Conservation (phyloP, 2,888 invertebrate species). For the Sinhomidia bicolor region DNA sequence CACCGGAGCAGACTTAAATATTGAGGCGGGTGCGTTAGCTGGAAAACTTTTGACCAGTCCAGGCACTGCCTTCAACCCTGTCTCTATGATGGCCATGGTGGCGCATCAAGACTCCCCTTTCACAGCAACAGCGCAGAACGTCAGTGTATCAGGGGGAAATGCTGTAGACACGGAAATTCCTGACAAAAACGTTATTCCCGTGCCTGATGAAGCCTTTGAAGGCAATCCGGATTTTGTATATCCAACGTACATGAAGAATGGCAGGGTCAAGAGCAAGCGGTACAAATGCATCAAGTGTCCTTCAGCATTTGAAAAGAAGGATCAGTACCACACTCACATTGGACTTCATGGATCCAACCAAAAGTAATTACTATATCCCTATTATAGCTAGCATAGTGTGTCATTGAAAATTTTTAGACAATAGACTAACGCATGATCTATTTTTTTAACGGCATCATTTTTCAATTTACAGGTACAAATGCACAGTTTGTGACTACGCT, state of each 20-base stretch:
- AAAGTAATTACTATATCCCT: slow-evolving; percentile 81
- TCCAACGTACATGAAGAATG: slow-evolving; percentile 89
- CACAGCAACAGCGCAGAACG: neutral
- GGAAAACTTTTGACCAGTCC: slow-evolving; percentile 42
- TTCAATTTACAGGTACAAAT: slow-evolving; percentile 85
- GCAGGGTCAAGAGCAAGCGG: slow-evolving; percentile 88
- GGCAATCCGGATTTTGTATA: slow-evolving; percentile 90
- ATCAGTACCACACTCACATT: slow-evolving; percentile 90
- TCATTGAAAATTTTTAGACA: too few species aligned
- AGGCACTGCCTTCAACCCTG: slow-evolving; percentile 43
- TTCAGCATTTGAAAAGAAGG: slow-evolving; percentile 87
- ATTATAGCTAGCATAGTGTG: too few species aligned
- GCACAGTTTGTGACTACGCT: slow-evolving; percentile 93
- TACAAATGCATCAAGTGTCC: slow-evolving; percentile 94
- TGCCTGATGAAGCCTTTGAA: slow-evolving; percentile 81
- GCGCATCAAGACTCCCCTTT: slow-evolving; percentile 62
- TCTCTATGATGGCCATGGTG: slow-evolving; percentile 64
- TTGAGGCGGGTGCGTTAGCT: neutral
- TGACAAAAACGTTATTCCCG: slow-evolving; percentile 33
- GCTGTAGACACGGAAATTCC: neutral
- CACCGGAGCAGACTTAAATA: slow-evolving; percentile 65
- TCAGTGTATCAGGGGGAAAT: neutral
- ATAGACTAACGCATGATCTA: too few species aligned
- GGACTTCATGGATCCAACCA: slow-evolving; percentile 92
- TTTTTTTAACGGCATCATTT: too few species aligned